These are phyloP conservation scores for Platypus cylindrus DNA, from an alignment of 2,888 invertebrate genomes.

Conservation along the genomic window DNA sequence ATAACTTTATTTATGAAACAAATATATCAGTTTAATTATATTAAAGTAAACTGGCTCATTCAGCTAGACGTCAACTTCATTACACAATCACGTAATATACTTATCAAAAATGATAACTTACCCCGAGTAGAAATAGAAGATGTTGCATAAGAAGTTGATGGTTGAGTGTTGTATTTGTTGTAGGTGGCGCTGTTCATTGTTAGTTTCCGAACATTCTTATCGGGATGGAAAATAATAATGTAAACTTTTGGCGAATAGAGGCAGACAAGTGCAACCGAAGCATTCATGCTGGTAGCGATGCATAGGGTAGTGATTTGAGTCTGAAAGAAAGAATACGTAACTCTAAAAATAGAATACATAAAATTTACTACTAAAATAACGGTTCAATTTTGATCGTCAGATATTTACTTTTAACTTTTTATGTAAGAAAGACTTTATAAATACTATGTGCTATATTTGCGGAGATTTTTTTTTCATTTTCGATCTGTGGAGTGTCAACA, in stretches of 20 bases:
- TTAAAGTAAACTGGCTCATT: no score
- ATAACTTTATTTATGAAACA: no score
- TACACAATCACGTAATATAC: not conserved
- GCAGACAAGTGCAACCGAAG: conserved; percentile 55
- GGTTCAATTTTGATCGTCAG: no score
- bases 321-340: conserved; percentile 37
- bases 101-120: conserved; percentile 7
- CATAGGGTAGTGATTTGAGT: conserved; percentile 58
- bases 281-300: conserved; percentile 55
- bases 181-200: conserved; percentile 33
- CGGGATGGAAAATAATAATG: conserved; percentile 59
- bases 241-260: conserved; percentile 60
- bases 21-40: no score
- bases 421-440: no score
- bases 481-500: no score
- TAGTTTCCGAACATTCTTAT: conserved; percentile 54
- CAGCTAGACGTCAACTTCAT: not conserved
- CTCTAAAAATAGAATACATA: no score
- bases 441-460: no score
- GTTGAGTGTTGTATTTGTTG: conserved; percentile 26
- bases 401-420: no score
- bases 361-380: no score
- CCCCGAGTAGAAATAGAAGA: conserved; percentile 17
- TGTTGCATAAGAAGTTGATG: conserved; percentile 26
- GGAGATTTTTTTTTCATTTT: no score